A percentile compares a stretch with the other conserved stretches of the same genome.
phyloP scores from a whole-genome alignment of 1,140 invertebrate genomes.

The Antheraea pernyi region DNA sequence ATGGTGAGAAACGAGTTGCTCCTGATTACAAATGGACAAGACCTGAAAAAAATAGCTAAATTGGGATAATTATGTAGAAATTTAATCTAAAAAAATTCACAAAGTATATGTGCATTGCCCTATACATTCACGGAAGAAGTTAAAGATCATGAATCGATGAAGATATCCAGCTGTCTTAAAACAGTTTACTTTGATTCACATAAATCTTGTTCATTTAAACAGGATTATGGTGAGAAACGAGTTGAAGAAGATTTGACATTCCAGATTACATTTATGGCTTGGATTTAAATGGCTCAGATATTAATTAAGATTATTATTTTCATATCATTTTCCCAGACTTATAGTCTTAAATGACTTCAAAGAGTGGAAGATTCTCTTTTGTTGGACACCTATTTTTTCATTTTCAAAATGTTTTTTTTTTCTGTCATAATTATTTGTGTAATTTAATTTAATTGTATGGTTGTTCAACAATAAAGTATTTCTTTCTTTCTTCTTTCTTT shows the following conservation, averaged over 20 bases:
- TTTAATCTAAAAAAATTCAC: background rate
- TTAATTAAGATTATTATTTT: background rate
- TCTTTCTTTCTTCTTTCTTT: too few relatives aligned
- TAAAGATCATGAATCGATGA: conserved; percentile 28
- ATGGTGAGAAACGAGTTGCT: conserved; percentile 20
- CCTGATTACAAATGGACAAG: too few relatives aligned
- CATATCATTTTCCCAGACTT: background rate
- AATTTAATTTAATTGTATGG: too few relatives aligned
- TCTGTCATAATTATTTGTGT: too few relatives aligned
- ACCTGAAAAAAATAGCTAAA: too few relatives aligned
- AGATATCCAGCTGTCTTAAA: conserved; percentile 22
- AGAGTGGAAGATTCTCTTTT: too few relatives aligned
- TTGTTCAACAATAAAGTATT: too few relatives aligned
- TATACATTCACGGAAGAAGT: background rate
- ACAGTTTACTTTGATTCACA: conserved; percentile 24
- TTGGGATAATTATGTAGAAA: too few relatives aligned
- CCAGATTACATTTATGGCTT: background rate
- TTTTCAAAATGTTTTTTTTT: too few relatives aligned
- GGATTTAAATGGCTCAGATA: background rate
- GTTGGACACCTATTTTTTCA: too few relatives aligned
- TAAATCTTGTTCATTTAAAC: conserved; percentile 29
- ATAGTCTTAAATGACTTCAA: background rate
- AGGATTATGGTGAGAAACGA: conserved; percentile 24
- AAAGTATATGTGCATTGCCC: background rate
- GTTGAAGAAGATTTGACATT: conserved; percentile 17